A percentile compares a stretch with the other conserved stretches of the same genome.
phyloP scores from a whole-genome alignment of 2,113 vertebrate genomes.

The Uria lomvia region DNA sequence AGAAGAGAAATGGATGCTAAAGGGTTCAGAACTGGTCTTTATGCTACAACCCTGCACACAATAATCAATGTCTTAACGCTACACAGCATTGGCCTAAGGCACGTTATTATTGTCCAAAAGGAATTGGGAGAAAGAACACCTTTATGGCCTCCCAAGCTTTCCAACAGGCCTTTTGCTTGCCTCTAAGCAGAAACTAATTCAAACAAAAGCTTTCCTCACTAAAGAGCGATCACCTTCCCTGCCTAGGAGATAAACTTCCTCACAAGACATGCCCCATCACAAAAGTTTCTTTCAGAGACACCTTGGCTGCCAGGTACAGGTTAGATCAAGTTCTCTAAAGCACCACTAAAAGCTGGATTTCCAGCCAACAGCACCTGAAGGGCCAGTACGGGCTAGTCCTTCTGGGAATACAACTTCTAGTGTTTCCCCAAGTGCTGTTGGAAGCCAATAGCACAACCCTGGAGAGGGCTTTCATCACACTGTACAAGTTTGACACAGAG shows the following conservation, averaged over 20 bases:
- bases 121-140: background rate
- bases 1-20: background rate
- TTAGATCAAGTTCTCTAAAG: background rate
- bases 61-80: background rate
- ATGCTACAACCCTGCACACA: background rate
- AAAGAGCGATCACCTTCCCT: background rate
- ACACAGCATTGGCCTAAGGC: background rate
- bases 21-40: background rate
- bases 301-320: background rate
- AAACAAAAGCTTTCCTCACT: background rate
- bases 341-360: background rate
- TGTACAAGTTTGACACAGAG: background rate
- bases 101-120: background rate
- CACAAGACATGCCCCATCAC: background rate
- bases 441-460: background rate
- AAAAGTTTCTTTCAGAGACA: slow-evolving; percentile 7
- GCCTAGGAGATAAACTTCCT: background rate
- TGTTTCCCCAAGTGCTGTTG: background rate
- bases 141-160: background rate
- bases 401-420: background rate
- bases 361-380: background rate
- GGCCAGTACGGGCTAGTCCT: background rate
- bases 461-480: background rate
- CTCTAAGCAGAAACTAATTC: background rate
- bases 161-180: background rate